Evolutionary conservation across 53 echinoderm and acorn worm genomes (phyloP).

Genomic region (Paracentrotus lividus): DNA sequence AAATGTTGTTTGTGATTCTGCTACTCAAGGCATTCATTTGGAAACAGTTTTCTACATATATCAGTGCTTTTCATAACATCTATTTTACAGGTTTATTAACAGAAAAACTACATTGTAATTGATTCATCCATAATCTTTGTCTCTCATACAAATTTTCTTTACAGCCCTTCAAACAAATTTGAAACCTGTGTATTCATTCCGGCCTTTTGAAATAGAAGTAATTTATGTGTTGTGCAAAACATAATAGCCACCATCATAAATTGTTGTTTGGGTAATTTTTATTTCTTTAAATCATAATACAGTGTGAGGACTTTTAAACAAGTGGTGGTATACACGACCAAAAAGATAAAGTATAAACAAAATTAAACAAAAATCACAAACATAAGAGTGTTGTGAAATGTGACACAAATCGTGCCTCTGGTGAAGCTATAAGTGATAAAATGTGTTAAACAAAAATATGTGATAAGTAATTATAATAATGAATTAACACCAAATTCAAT

Average conservation of each 20-base stretch:
- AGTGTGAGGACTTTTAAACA: neutral
- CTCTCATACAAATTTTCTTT: neutral
- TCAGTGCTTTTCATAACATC: neutral
- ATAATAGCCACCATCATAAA: neutral
- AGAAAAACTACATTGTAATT: neutral
- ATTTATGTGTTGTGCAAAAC: neutral
- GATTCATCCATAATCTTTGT: neutral
- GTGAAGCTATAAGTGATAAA: neutral
- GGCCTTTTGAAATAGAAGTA: neutral
- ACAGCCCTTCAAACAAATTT: no score
- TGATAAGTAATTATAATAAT: neutral
- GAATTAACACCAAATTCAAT: neutral
- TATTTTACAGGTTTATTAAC: neutral
- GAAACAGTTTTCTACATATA: neutral
- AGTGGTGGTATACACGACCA: neutral
- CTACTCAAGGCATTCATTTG: neutral
- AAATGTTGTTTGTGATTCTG: neutral
- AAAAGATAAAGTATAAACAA: neutral
- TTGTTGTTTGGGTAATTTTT: neutral
- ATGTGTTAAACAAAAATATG: neutral
- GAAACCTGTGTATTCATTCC: no score
- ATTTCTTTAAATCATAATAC: neutral
- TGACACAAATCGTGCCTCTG: neutral
- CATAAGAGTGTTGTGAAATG: neutral
- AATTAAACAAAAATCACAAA: constrained; percentile 13